Conservation (phyloP, 2,797 vertebrate species). For the Chromobotia macracanthus region DNA sequence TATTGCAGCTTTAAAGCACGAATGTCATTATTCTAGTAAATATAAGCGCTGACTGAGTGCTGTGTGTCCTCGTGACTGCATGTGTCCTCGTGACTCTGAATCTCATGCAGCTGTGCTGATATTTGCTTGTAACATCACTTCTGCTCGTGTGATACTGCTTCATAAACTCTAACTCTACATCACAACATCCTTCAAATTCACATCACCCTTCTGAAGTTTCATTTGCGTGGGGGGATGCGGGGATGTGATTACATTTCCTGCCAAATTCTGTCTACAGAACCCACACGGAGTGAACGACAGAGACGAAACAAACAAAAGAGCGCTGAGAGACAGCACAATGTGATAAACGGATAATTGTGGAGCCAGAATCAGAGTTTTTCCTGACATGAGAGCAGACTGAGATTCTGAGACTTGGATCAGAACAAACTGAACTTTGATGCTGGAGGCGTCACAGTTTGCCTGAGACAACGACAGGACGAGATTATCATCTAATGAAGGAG, state of each 20-base stretch:
- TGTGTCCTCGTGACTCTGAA: no score
- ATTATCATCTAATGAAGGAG: background rate
- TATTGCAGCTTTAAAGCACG: no score
- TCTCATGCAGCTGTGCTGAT: no score
- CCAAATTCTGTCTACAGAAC: constrained; percentile 11
- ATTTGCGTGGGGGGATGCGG: background rate
- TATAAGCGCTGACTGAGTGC: no score
- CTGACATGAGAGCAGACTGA: constrained; percentile 11
- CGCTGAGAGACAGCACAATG: constrained; percentile 6
- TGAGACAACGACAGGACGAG: background rate
- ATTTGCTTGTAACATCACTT: no score
- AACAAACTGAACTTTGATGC: constrained; percentile 32
- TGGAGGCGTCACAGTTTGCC: constrained; percentile 6
- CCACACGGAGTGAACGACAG: background rate
- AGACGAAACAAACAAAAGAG: constrained; percentile 33
- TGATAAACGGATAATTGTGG: constrained; percentile 28
- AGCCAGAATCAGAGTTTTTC: constrained; percentile 18
- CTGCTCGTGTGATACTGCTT: no score
- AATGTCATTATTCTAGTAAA: no score
- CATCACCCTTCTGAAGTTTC: background rate
- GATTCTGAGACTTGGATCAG: constrained; percentile 10
- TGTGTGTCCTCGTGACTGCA: no score
- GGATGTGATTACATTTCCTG: constrained; percentile 21
- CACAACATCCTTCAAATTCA: constrained; percentile 6
- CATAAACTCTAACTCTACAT: background rate